phyloP scores from a whole-genome alignment of 2,888 invertebrate species.

The Dermolepida albohirtum region DNA sequence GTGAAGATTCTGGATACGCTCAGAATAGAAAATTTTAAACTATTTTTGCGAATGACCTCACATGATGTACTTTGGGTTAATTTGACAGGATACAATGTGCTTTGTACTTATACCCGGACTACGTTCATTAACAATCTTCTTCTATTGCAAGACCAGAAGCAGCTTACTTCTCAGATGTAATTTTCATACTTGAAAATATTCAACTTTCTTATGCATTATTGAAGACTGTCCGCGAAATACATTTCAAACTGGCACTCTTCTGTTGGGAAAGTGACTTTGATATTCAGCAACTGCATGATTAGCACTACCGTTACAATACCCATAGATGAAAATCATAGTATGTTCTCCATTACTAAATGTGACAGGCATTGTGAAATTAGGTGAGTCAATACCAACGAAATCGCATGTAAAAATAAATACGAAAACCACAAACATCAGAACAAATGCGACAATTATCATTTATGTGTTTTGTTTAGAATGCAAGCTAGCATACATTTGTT shows the following conservation, averaged over 20 bases:
- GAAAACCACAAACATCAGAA: neutral
- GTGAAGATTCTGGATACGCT: too few relatives aligned
- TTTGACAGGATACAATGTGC: too few relatives aligned
- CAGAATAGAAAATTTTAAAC: too few relatives aligned
- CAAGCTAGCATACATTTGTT: too few relatives aligned
- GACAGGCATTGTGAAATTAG: neutral
- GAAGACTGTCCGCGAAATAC: slow-evolving; percentile 4
- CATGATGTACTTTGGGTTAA: too few relatives aligned
- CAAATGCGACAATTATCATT: slow-evolving; percentile 3
- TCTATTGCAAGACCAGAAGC: too few relatives aligned
- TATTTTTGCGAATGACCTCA: too few relatives aligned
- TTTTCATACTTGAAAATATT: neutral
- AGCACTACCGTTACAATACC: slow-evolving; percentile 1
- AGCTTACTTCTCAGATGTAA: too few relatives aligned
- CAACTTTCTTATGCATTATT: neutral
- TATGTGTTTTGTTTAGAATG: too few relatives aligned
- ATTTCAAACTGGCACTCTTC: neutral
- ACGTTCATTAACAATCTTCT: too few relatives aligned
- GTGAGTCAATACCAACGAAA: slow-evolving; percentile 1
- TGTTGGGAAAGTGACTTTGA: slow-evolving; percentile 4
- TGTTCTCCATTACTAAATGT: slow-evolving; percentile 7
- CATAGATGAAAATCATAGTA: slow-evolving; percentile 7
- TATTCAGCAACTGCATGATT: slow-evolving; percentile 2
- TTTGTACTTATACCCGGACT: too few relatives aligned
- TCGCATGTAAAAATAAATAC: neutral